Evolutionary conservation across 2,113 vertebrate species (phyloP), one percentile per base, ranked within the genome.

Genomic region (Tyto alba): DNA sequence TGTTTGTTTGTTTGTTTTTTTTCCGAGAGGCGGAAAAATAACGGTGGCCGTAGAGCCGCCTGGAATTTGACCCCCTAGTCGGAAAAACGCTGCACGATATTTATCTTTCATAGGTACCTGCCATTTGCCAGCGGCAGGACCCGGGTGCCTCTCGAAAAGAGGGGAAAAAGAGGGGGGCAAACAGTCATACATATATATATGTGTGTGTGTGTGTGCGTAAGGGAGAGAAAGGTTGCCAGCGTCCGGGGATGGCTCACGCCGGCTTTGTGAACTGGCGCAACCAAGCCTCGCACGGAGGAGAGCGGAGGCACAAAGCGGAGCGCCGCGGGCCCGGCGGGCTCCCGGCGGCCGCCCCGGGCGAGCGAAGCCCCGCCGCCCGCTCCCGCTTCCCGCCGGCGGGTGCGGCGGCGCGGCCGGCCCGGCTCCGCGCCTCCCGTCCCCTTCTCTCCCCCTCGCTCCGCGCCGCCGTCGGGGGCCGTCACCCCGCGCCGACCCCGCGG

Each of bases 401-500:
- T n/a, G n/a, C n/a, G n/a, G n/a, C n/a, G n/a, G n/a, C n/a, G n/a
- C n/a, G n/a, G n/a, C n/a, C n/a, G n/a, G n/a, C n/a, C 79, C 69
- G 41, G 93, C 91, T 88, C 89, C 81, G 94, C 96, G 90, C 30
- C 38, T 30, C 40, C 29, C n/a, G n/a, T n/a, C n/a, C n/a, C n/a
- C n/a, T n/a, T n/a, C n/a, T n/a, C n/a, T n/a, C 52, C n/a, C 36
- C 64, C 30, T 55, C 55, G 13, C 68, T 72, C 97, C 97, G 98
- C 97, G 96, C 98, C 98, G 98, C 98, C 98, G 98, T 98, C 99
- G 98, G 98, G 98, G 97, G 98, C 98, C 98, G 98, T 99, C 99
- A 99, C 99, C 99, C 99, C 98, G 94, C 97, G 97, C 98, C 99
- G 99, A 99, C 99, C 99, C 98, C 98, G 45, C 82, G 95, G 98